A percentile compares a stretch with the other conserved stretches of the same genome.
Evolutionary conservation across 92 coral and sea anemone genomes (phyloP).

Genomic region (Palythoa heliodiscus): DNA sequence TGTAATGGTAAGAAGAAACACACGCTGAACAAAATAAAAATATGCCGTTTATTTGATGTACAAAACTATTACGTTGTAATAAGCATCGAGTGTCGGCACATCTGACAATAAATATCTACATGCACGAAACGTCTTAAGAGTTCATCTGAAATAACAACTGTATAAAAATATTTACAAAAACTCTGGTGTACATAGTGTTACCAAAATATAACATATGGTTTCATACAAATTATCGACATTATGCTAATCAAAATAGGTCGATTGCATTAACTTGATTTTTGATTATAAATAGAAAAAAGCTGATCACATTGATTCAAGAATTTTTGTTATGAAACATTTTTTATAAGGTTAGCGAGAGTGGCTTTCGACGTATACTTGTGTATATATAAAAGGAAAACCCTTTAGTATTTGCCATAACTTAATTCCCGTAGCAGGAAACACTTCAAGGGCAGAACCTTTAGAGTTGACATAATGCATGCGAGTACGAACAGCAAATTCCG

Average conservation of each 20-base stretch:
- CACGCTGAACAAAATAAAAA: conserved; percentile 8
- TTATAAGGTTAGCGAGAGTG: not conserved
- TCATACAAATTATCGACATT: conserved; percentile 13
- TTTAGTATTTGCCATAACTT: too few relatives aligned
- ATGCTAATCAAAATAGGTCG: conserved; percentile 30
- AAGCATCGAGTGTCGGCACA: conserved; percentile 28
- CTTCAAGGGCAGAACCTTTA: not conserved
- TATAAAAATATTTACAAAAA: conserved; percentile 48
- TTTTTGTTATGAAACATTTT: not conserved
- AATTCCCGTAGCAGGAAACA: not conserved
- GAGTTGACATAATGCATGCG: not conserved
- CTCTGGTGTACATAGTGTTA: conserved; percentile 14
- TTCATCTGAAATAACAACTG: conserved; percentile 15
- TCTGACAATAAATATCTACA: conserved; percentile 38
- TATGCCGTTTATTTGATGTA: conserved; percentile 40
- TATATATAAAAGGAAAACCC: too few relatives aligned
- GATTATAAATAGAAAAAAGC: conserved; percentile 8
- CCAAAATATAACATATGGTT: conserved; percentile 25
- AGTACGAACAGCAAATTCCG: not conserved
- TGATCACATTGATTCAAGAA: not conserved
- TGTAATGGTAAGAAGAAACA: not conserved
- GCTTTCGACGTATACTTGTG: not conserved
- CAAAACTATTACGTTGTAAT: conserved; percentile 10
- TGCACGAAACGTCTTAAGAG: not conserved
- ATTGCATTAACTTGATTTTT: conserved; percentile 22